Percentiles rank a stretch among this genome's conserved stretches.
These are phyloP conservation scores for Sturnira hondurensis DNA, from an alignment of 2,113 vertebrate species.

Conservation along the genomic window DNA sequence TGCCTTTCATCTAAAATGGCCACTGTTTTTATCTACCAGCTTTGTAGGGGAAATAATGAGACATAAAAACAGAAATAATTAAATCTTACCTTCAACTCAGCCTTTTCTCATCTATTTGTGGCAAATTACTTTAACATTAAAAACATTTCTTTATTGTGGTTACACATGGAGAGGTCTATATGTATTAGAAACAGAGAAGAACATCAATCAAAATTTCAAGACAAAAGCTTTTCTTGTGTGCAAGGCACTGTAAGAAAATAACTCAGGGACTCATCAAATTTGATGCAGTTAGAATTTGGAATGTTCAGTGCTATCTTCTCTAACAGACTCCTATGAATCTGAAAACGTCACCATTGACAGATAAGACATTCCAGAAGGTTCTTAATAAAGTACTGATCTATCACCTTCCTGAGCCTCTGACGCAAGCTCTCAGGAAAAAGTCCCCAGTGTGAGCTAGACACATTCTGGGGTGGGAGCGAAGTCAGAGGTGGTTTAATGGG, in stretches of 20 bases:
- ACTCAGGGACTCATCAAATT: background rate
- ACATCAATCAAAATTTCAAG: background rate
- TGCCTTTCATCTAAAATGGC: background rate
- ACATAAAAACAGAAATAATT: background rate
- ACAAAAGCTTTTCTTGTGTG: background rate
- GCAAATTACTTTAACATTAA: background rate
- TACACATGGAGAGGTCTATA: background rate
- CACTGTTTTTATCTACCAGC: background rate
- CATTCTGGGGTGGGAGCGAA: background rate
- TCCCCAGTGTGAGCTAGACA: background rate
- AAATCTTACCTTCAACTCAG: background rate
- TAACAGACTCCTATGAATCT: background rate
- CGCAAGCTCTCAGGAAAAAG: background rate
- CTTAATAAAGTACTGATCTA: background rate
- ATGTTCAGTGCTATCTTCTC: background rate
- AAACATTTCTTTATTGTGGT: slow-evolving; percentile 8
- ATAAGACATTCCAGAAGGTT: background rate
- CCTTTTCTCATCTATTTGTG: background rate
- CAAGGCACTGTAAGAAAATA: background rate
- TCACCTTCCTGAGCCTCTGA: background rate
- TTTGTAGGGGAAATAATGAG: background rate
- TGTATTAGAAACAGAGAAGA: background rate
- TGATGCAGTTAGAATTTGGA: background rate
- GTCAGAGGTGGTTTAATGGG: background rate
- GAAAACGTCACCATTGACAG: background rate